phyloP scores from a whole-genome alignment of 2,113 vertebrate genomes.

The Ophthalmolycus amberensis region DNA sequence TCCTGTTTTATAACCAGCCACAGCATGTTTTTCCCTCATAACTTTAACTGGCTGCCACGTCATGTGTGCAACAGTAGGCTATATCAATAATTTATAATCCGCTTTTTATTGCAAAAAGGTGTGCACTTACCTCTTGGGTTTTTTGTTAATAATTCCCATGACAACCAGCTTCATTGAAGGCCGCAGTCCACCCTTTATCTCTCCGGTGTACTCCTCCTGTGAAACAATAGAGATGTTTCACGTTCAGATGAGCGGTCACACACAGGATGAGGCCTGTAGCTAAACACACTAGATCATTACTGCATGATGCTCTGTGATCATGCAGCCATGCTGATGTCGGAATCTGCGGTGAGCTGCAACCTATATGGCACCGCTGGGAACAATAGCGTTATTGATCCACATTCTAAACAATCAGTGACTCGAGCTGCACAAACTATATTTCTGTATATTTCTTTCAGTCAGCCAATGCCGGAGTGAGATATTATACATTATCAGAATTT shows the following conservation, averaged over 20 bases:
- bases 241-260: background rate
- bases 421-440: conserved; percentile 35
- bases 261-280: conserved; percentile 19
- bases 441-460: background rate
- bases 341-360: background rate
- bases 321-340: background rate
- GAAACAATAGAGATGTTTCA: conserved; percentile 60
- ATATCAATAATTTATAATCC: background rate
- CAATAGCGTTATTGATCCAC: conserved; percentile 64
- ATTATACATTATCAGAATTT: background rate
- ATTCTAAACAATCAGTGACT: conserved; percentile 51
- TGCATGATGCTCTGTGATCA: background rate
- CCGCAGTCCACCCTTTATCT: conserved; percentile 85
- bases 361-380: conserved; percentile 42
- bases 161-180: conserved; percentile 86
- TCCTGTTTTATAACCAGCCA: background rate
- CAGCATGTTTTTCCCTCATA: background rate
- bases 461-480: background rate
- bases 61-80: conserved; percentile 21
- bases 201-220: conserved; percentile 83
- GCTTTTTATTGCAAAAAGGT: background rate
- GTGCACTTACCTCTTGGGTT: conserved; percentile 80
- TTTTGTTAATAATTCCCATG: conserved; percentile 85
- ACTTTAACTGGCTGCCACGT: conserved; percentile 26
- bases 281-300: background rate